These are phyloP conservation scores for Scolopax bukidnonensis DNA, from an alignment of 2,797 vertebrate genomes.

Conservation along the genomic window DNA sequence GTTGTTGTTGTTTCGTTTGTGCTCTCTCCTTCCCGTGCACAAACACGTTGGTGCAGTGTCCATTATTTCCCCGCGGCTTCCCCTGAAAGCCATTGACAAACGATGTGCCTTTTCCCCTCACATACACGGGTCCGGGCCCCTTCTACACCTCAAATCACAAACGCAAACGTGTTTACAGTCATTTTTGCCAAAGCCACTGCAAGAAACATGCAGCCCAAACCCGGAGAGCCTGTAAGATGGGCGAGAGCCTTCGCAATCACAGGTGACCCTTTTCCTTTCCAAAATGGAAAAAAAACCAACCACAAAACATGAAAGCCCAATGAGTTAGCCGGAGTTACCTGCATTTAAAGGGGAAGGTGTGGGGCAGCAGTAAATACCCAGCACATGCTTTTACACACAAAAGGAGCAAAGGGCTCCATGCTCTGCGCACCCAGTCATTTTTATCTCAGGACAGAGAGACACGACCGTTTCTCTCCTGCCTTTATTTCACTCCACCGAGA, in stretches of 20 bases:
- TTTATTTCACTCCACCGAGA: slow-evolving; percentile 31
- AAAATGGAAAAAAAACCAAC: not conserved
- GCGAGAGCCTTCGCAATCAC: not conserved
- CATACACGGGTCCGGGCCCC: slow-evolving; percentile 14
- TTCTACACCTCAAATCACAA: slow-evolving; percentile 11
- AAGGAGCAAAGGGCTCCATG: slow-evolving; percentile 45
- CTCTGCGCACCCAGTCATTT: slow-evolving; percentile 5
- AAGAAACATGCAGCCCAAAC: not conserved
- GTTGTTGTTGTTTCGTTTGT: slow-evolving; percentile 29
- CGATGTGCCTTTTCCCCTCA: not conserved
- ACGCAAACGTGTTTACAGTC: slow-evolving; percentile 14
- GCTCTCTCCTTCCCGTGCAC: slow-evolving; percentile 47
- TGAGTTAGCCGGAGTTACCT: not conserved
- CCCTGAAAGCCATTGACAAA: slow-evolving; percentile 25
- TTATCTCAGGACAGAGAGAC: slow-evolving; percentile 6
- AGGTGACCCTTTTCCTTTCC: slow-evolving; percentile 40
- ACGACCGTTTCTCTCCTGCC: not conserved
- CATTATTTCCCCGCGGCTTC: slow-evolving; percentile 53
- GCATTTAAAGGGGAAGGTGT: not conserved
- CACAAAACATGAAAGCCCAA: not conserved
- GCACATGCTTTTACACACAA: slow-evolving; percentile 49
- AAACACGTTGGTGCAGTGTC: slow-evolving; percentile 65
- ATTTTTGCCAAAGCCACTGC: slow-evolving; percentile 9
- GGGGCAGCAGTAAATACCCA: slow-evolving; percentile 18
- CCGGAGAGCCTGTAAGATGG: not conserved